phyloP scores from a whole-genome alignment of 2,888 invertebrate genomes.

The Tenthredo amoena region DNA sequence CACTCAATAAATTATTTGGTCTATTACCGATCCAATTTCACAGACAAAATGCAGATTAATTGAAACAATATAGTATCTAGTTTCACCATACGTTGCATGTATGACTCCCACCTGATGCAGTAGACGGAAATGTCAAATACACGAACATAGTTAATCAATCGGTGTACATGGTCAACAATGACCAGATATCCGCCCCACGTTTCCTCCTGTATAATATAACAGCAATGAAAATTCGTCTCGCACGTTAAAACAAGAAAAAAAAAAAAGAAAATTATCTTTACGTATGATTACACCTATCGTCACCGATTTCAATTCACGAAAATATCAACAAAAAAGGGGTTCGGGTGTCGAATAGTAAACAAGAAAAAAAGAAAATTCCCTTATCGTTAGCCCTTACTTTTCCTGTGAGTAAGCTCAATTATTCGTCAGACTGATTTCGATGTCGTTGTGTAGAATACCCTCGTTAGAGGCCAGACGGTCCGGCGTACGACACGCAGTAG shows the following conservation, averaged over 20 bases:
- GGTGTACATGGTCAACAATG: neutral
- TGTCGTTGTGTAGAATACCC: neutral
- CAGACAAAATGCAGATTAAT: neutral
- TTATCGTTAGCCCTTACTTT: neutral
- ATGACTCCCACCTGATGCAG: neutral
- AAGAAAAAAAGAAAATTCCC: neutral
- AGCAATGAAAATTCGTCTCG: neutral
- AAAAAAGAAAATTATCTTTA: neutral
- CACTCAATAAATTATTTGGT: neutral
- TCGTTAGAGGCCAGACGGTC: conserved; percentile 23
- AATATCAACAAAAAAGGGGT: neutral
- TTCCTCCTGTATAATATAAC: neutral
- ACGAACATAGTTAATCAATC: neutral
- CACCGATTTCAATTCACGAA: neutral
- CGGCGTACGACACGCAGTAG: conserved; percentile 25
- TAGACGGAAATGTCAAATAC: conserved; percentile 37
- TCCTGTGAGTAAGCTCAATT: neutral
- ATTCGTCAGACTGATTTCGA: neutral
- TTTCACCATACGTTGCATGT: neutral
- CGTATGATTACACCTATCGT: neutral
- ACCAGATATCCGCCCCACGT: neutral
- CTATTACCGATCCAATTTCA: neutral
- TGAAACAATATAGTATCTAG: neutral
- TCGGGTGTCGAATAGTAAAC: neutral
- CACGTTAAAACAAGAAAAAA: neutral